Evolutionary conservation across 2,797 vertebrate species (phyloP).

Genomic region (Silurus aristotelis): DNA sequence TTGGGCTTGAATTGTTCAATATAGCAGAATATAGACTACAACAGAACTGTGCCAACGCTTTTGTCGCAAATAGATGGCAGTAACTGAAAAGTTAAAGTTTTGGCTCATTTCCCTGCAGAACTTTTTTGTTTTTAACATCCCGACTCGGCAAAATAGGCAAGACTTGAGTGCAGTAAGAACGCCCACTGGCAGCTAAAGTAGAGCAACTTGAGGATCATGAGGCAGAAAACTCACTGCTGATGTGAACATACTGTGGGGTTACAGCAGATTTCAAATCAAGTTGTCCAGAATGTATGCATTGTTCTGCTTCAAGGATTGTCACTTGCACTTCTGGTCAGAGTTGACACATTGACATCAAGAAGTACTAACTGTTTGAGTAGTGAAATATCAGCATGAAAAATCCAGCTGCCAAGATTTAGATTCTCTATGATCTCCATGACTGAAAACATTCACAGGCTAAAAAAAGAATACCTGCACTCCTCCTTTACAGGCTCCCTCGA

Average conservation of each 20-base stretch:
- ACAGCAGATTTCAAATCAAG: not conserved
- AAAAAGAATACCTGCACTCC: conserved; percentile 81
- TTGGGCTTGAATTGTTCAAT: not conserved
- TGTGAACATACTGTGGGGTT: not conserved
- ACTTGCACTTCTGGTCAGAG: not conserved
- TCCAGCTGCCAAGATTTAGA: not conserved
- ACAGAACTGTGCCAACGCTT: not conserved
- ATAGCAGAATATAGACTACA: not conserved
- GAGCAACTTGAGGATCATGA: not conserved
- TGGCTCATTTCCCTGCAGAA: conserved; percentile 12
- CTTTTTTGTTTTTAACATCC: conserved; percentile 23
- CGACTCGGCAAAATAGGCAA: conserved; percentile 4
- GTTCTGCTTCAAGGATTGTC: not conserved
- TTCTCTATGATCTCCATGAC: not conserved
- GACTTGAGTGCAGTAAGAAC: conserved; percentile 4
- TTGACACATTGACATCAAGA: not conserved
- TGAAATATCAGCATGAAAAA: not conserved
- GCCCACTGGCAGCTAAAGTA: conserved; percentile 11
- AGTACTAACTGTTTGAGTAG: not conserved
- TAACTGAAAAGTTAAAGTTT: conserved; percentile 8
- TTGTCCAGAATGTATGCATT: not conserved
- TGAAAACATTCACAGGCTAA: not conserved
- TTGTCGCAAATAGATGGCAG: not conserved
- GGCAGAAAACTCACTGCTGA: not conserved
- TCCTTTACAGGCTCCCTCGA: conserved; percentile 90